Evolutionary conservation across 2,113 vertebrate genomes (phyloP), one percentile per base, ranked within the genome.

Genomic region (Periophthalmodon schlosseri): DNA sequence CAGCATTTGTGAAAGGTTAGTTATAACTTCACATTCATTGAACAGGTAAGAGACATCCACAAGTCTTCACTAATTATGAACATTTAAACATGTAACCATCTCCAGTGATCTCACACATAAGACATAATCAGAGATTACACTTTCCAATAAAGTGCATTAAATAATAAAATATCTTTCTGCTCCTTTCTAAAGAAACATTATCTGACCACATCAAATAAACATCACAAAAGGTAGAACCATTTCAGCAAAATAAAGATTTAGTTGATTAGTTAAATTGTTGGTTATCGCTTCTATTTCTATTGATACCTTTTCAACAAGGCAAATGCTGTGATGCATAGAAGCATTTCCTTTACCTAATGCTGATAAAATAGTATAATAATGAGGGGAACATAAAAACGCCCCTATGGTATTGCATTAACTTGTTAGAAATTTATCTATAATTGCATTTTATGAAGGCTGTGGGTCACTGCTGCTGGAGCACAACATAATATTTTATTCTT

Each of bases 1-100:
- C 89, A 92, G 87, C 79, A 87, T 89, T 89, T 61, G 82, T 70
- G 68, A 75, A 52, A 60, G 74, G 47, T 71, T 80, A 65, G 82
- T 74, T 74, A 76, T 20, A 84, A 21, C 75, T 67, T 87, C 81
- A 87, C 88, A 90, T 89, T 89, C 78, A 78, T 57, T 23, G 15
- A 47, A 80, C 57, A 61, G 63, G 68, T 21, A 34, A 18, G 49
- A 57, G 13, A 72, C 75, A 60, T 60, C 21, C 23, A 63, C 24
- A 63, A 34, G 28, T 56, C 34, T 61, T 28, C 0, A 73, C 54
- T 50, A 20, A 33, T 46, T 58, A 65, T 23, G 11, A 76, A 10
- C 72, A 80, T 28, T 46, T 15, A 64, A 70, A 66, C 12, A 68
- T 47, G 66, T 21, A 52, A 47, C 16, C 54, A 46, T 65, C 63